Evolutionary conservation across 2,797 vertebrate species (phyloP).

Genomic region (Staurois parvus): DNA sequence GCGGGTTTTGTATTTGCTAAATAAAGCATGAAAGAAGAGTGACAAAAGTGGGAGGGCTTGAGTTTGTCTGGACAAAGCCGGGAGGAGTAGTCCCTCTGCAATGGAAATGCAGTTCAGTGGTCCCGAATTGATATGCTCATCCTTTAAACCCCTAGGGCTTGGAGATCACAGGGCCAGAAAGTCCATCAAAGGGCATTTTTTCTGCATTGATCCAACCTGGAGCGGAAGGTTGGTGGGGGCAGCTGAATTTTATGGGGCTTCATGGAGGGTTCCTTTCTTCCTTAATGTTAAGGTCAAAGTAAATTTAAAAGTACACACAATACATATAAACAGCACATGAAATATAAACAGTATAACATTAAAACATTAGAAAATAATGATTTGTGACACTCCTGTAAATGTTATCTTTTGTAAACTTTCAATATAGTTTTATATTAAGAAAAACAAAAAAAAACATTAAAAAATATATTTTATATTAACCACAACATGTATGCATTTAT

Average conservation of each 20-base stretch:
- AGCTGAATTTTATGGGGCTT: slow-evolving; percentile 63
- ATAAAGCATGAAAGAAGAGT: slow-evolving; percentile 98
- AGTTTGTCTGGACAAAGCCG: slow-evolving; percentile 87
- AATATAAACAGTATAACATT: no score
- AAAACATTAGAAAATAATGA: no score
- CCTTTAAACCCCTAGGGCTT: slow-evolving; percentile 78
- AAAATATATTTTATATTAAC: no score
- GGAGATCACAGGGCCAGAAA: slow-evolving; percentile 80
- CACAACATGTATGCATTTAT: no score
- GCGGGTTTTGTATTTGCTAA: slow-evolving; percentile 96
- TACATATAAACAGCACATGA: background rate
- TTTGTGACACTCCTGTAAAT: no score
- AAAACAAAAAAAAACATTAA: no score
- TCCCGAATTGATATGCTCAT: slow-evolving; percentile 82
- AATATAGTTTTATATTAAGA: no score
- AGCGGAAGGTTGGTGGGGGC: slow-evolving; percentile 72
- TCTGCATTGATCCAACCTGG: slow-evolving; percentile 77
- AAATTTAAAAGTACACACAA: slow-evolving; percentile 54
- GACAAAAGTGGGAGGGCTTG: slow-evolving; percentile 95
- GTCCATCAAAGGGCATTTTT: slow-evolving; percentile 78
- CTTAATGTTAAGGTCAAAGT: slow-evolving; percentile 56
- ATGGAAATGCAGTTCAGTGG: slow-evolving; percentile 84
- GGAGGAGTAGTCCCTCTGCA: slow-evolving; percentile 81
- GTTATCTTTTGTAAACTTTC: no score
- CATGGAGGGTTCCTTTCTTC: slow-evolving; percentile 56